Base-by-base conservation (phyloP, 2,113 vertebrate genomes). In the Xenopus laevis region DNA sequence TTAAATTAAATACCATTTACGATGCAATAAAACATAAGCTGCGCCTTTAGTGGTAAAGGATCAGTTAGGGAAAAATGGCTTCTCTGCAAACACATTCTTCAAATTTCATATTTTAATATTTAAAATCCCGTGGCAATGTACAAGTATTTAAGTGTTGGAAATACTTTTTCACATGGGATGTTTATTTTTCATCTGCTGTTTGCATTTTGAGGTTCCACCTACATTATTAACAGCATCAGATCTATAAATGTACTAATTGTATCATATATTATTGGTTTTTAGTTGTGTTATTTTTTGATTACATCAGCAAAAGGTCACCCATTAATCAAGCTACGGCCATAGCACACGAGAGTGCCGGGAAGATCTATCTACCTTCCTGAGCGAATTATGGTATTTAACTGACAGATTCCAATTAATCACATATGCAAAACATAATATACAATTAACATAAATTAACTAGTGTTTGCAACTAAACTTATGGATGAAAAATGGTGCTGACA, bases 221-320 rank as follows among this genome's bases (percentile, higher is more conserved):
- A 62, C 30, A 69, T 70, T 59, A 77, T 70, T 70, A 70, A 27
- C 60, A 63, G 46, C 46, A 63, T 40, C 33, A 6, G 66, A 77
- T 70, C 60, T 50, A 70, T 77, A 64, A 57, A 77, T 57, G 59
- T 27, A 18, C 23, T 77, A 67, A 77, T 67, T 59, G 67, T 64
- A 64, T 67, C 70, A 77, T 77, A 44, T 69, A 77, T 77, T 63
- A 45, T 20, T 30, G 21, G 27, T 77, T 55, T 40, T 46, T 30
- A 20, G 13, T 27, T 55, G 67, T 70, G 53, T 64, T 64, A 57
- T 18, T 46, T 27, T 64, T 70, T 77, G 74, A 70, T 77, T 77
- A 64, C 74, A 77, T 70, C 67, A 77, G 74, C 55, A 55, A 77
- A 77, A 77, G 74, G 74, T 77, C 74, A 77, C 50, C 66, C 74